Evolutionary conservation across 2,888 invertebrate species (phyloP).

Genomic region (Dryomyza anilis): DNA sequence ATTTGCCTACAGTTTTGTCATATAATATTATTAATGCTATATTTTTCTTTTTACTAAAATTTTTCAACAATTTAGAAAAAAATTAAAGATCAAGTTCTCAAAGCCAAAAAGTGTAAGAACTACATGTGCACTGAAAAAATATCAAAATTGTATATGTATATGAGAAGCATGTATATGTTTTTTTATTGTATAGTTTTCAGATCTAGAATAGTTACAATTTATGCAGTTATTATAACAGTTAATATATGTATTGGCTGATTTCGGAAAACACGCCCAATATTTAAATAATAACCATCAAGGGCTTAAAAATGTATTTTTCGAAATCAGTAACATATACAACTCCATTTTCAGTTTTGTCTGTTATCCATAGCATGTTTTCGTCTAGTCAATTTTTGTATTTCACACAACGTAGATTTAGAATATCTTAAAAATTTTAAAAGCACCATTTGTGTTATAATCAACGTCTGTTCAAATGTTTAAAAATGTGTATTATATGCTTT

Average conservation of each 20-base stretch:
- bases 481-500: constrained; percentile 7
- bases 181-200: too few species aligned
- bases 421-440: too few species aligned
- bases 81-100: constrained; percentile 54
- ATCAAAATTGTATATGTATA: too few species aligned
- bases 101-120: constrained; percentile 60
- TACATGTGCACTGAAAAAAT: constrained; percentile 39
- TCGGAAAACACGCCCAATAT: too few species aligned
- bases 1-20: constrained; percentile 21
- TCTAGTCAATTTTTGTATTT: background rate
- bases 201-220: background rate
- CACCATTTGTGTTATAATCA: constrained; percentile 7
- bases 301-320: too few species aligned
- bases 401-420: constrained; percentile 7
- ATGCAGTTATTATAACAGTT: background rate
- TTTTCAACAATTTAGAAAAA: constrained; percentile 48
- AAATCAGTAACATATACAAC: too few species aligned
- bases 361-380: constrained; percentile 1
- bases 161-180: constrained; percentile 27
- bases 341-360: too few species aligned
- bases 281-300: too few species aligned
- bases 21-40: constrained; percentile 37
- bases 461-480: constrained; percentile 7
- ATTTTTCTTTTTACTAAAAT: constrained; percentile 27
- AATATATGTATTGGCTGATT: background rate